These are phyloP conservation scores for Myotis davidii DNA, from an alignment of 2,113 vertebrate species.

Conservation along the genomic window DNA sequence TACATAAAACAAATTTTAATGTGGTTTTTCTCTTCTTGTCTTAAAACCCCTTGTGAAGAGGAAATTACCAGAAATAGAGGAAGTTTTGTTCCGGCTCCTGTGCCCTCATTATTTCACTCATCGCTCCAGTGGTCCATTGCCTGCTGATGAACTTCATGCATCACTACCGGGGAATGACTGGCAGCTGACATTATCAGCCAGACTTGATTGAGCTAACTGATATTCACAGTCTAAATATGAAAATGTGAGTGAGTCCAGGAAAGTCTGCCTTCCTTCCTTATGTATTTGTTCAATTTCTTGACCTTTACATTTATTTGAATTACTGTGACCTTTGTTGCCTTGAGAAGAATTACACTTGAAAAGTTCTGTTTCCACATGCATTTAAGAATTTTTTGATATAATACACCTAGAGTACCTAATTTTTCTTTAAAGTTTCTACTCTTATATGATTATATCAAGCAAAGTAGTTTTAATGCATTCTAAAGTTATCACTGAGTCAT, in stretches of 20 bases:
- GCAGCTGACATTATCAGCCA: constrained; percentile 74
- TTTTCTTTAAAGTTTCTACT: not conserved
- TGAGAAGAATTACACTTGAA: not conserved
- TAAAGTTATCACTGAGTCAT: not conserved
- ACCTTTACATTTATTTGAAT: constrained; percentile 50
- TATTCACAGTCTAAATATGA: constrained; percentile 49
- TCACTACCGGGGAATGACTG: constrained; percentile 44
- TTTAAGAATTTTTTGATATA: constrained; percentile 1
- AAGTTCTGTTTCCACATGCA: not conserved
- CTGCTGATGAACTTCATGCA: constrained; percentile 28
- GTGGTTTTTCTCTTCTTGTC: not conserved
- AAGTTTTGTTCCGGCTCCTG: not conserved
- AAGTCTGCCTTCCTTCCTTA: not conserved
- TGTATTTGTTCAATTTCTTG: constrained; percentile 27
- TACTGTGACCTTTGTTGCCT: not conserved
- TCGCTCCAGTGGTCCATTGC: constrained; percentile 6
- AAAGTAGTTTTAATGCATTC: not conserved
- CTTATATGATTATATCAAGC: not conserved
- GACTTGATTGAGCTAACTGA: constrained; percentile 54
- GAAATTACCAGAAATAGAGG: constrained; percentile 18
- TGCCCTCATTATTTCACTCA: constrained; percentile 48
- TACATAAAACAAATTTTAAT: constrained; percentile 5
- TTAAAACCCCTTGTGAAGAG: not conserved
- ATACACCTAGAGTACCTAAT: not conserved
- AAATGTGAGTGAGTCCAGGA: not conserved